Evolutionary conservation across 2,797 vertebrate species (phyloP).

Genomic region (Cichlasoma orientale): DNA sequence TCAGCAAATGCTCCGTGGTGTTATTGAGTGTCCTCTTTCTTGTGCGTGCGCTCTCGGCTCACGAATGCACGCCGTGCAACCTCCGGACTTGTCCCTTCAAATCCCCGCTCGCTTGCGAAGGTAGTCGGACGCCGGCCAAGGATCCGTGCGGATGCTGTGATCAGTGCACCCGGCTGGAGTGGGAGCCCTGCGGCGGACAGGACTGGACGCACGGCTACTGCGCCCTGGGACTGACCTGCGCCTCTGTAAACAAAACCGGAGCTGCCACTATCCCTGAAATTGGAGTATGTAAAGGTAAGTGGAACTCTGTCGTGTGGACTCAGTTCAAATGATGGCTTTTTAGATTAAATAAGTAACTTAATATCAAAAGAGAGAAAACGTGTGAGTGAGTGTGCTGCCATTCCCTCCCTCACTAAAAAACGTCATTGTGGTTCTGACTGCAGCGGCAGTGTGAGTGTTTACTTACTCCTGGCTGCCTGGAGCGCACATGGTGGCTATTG

Average conservation of each 20-base stretch:
- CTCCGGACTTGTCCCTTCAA: conserved; percentile 73
- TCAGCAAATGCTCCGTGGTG: conserved; percentile 57
- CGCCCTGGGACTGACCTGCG: conserved; percentile 81
- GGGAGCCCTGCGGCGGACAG: conserved; percentile 81
- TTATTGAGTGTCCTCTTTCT: conserved; percentile 65
- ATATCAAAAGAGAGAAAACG: not conserved
- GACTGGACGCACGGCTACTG: conserved; percentile 83
- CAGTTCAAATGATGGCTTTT: not conserved
- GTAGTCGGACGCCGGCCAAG: conserved; percentile 68
- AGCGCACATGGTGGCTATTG: not conserved
- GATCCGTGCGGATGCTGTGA: conserved; percentile 86
- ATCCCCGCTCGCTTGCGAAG: conserved; percentile 69
- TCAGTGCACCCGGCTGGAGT: conserved; percentile 78
- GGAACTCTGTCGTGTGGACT: not conserved
- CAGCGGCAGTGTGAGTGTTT: conserved; percentile 45
- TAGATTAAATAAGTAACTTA: not conserved
- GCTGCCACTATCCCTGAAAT: conserved; percentile 67
- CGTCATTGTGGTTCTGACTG: conserved; percentile 42
- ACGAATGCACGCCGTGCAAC: conserved; percentile 78
- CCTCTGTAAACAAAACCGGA: conserved; percentile 74
- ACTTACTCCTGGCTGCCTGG: conserved; percentile 41
- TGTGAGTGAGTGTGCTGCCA: not conserved
- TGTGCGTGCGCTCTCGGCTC: conserved; percentile 65
- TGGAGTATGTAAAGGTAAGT: conserved; percentile 84
- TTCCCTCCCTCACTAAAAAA: too few relatives aligned